A percentile compares a stretch with the other conserved stretches of the same genome.
These are phyloP conservation scores for Aphis craccivora DNA, from an alignment of 1,140 invertebrate species.

Conservation along the genomic window DNA sequence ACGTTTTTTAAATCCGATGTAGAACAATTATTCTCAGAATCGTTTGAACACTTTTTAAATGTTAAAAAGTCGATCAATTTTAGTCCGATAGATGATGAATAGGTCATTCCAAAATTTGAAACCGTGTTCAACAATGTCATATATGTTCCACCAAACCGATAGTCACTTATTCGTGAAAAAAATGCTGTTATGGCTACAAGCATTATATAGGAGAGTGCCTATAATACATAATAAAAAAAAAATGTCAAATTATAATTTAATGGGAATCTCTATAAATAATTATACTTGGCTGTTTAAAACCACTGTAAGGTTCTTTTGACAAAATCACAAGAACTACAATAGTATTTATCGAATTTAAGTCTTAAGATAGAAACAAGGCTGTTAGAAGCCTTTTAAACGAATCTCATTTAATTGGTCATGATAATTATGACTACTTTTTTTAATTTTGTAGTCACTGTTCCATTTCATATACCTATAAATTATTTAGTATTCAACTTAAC, in stretches of 20 bases:
- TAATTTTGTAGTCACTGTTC: too few relatives aligned
- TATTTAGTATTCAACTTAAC: too few relatives aligned
- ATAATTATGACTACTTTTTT: too few relatives aligned
- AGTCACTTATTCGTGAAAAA: slow-evolving; percentile 87
- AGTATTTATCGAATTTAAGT: too few relatives aligned
- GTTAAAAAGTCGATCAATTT: slow-evolving; percentile 92
- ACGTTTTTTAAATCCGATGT: neutral
- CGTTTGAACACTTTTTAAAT: slow-evolving; percentile 74
- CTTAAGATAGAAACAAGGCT: too few relatives aligned
- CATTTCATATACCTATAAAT: too few relatives aligned
- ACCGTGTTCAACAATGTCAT: slow-evolving; percentile 99
- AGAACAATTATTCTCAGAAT: slow-evolving; percentile 60
- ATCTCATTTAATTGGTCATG: too few relatives aligned
- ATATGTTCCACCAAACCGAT: slow-evolving; percentile 95
- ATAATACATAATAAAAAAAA: neutral
- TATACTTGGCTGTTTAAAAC: too few relatives aligned
- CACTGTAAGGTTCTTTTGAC: too few relatives aligned
- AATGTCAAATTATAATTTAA: neutral
- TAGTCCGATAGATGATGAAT: slow-evolving; percentile 90
- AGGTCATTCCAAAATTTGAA: slow-evolving; percentile 95
- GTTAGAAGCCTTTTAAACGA: too few relatives aligned
- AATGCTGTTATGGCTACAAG: slow-evolving; percentile 84
- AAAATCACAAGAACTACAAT: too few relatives aligned
- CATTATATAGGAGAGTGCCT: slow-evolving; percentile 70
- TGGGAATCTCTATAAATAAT: neutral